Base-by-base conservation (phyloP, 92 coral and sea anemone species). In the Epizoanthus stellaris region DNA sequence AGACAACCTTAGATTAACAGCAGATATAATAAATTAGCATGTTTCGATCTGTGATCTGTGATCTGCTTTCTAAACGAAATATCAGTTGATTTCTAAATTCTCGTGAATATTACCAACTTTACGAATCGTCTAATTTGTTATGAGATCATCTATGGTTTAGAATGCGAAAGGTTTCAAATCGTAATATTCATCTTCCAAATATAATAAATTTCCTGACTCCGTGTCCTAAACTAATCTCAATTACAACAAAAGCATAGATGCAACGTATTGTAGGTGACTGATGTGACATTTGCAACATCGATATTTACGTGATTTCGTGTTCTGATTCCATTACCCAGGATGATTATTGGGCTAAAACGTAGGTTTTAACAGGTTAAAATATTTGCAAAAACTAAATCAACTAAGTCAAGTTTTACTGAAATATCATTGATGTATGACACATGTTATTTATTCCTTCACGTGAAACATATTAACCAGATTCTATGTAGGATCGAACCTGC, bases 301-400 rank as follows among this genome's bases (percentile, higher is more conserved):
- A 10, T 13, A 49, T 6, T 75, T 75, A 14, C 40, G 1, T 4
- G 45, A 4, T 21, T 10, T 43, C 42, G 2, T 62, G 83, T 79
- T 79, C 71, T 53, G 30, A 62, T 79, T 64, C 83, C 83, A 62
- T 70, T 79, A 64, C 83, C 83, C 83, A 70, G 83, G 83, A 43
- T 38, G 73, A 11, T 19, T 38, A 3, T 38, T 5, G 49, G 73
- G 49, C 47, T 36, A 9, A 9, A 23, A 9, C 10, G 30, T 20
- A 30, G 4, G 38, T 20, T 64, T 64, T 64, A 5, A 16, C 17
- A 6, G 16, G 21, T 14, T 36, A 34, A 68, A 66, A 68, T 0
- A 3, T 36, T 68, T 38, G n/a, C 49, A 15, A 38, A 13, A 0
- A 15, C 30, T 38, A 30, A 25, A 36, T 15, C 43, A 68, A 10